phyloP scores from a whole-genome alignment of 2,888 invertebrate species.

The Polydrusus cervinus region DNA sequence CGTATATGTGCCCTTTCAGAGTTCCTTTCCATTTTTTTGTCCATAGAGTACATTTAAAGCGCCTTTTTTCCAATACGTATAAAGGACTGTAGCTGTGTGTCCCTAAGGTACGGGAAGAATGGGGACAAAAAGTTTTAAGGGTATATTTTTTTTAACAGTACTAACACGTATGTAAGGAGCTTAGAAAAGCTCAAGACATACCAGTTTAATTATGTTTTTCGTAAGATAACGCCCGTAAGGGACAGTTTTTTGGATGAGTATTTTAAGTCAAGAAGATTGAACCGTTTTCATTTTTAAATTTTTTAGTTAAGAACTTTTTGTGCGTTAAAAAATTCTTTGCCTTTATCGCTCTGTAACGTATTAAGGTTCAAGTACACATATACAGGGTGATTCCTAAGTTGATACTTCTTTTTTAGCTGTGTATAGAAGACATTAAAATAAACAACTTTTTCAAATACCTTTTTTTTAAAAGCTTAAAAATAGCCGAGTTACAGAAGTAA shows the following conservation, averaged over 20 bases:
- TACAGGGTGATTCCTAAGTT: no score
- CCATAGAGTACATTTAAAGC: background rate
- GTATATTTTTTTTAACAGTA: background rate
- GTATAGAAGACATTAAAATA: no score
- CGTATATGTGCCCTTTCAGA: background rate
- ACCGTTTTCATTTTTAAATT: no score
- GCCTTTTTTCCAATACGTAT: conserved; percentile 4
- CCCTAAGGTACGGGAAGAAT: conserved; percentile 4
- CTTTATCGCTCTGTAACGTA: no score
- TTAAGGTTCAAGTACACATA: no score
- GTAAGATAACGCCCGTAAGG: background rate
- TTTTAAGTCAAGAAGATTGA: no score
- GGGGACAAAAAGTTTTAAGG: background rate
- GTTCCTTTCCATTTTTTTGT: conserved; percentile 17
- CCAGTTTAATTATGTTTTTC: background rate
- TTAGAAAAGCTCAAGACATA: background rate
- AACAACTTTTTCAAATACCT: no score
- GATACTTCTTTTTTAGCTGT: no score
- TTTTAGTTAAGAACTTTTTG: background rate
- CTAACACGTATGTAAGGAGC: background rate
- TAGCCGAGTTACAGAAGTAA: no score
- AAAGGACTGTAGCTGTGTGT: background rate
- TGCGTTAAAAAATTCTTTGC: background rate
- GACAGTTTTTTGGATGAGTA: no score
- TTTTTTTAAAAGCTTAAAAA: no score